Evolutionary conservation across 2,888 invertebrate genomes (phyloP).

Genomic region (Oconnorella tubifera): DNA sequence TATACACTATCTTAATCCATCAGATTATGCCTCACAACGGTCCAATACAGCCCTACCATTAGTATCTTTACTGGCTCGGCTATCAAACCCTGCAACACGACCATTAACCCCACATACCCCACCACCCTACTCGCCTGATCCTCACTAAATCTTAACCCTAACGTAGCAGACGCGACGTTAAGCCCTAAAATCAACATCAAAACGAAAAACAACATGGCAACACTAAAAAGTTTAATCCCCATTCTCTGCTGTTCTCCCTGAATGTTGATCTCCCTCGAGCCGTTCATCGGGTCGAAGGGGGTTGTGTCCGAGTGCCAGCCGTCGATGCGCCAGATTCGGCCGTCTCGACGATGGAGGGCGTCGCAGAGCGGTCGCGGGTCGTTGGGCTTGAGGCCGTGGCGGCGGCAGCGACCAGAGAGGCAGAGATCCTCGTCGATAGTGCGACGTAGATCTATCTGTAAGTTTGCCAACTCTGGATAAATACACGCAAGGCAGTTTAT

Average conservation of each 20-base stretch:
- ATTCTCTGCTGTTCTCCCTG: neutral
- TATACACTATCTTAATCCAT: too few relatives aligned
- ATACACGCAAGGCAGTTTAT: too few relatives aligned
- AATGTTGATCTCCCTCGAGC: neutral
- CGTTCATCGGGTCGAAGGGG: conserved; percentile 11
- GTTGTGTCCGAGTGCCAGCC: neutral
- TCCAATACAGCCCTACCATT: conserved; percentile 10
- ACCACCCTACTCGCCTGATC: conserved; percentile 10
- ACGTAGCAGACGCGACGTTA: neutral
- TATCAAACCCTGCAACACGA: conserved; percentile 9
- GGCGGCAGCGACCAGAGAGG: conserved; percentile 3
- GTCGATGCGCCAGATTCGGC: neutral
- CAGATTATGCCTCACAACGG: too few relatives aligned
- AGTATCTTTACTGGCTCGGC: conserved; percentile 22
- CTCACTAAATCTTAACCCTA: conserved; percentile 13
- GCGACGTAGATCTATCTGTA: neutral
- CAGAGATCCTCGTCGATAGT: conserved; percentile 4
- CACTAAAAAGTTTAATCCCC: neutral
- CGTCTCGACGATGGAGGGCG: neutral
- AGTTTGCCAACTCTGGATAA: conserved; percentile 3
- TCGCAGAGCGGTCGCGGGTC: neutral
- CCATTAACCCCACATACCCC: neutral
- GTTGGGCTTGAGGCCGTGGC: neutral
- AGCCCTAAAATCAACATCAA: neutral
- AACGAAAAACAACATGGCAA: conserved; percentile 3